Base-by-base conservation (phyloP, 2,888 invertebrate species). In the Drosophila birchii region DNA sequence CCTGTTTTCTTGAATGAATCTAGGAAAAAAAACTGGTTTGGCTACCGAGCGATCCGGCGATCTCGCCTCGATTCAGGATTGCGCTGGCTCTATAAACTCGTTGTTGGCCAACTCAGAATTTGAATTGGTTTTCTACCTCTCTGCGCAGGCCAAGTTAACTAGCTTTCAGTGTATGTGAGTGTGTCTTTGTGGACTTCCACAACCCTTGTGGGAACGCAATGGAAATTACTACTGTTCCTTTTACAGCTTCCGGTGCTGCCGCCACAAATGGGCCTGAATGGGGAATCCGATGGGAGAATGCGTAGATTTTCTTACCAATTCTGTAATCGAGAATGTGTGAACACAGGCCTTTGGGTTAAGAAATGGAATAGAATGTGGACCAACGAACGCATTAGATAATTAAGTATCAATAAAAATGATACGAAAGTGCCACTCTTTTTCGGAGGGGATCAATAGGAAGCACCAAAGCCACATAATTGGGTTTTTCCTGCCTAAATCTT, bases 1-100 rank as follows among this genome's bases (percentile, higher is more conserved):
- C 87, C 84, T 76, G 84, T 78, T 83, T 84, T 85, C 89, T 88
- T 85, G 83, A 85, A 85, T 85, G 84, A 85, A 89, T 79, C 89
- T 83, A 89, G 84, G 84, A 75, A 72, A 43, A 81, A 36, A 83
- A 84, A 88, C 83, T 69, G 81, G 83, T 83, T 84, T 86, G 62
- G 76, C 88, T 71, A 68, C 72, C 71, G 79, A 69, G 67, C 36
- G 74, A 70, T 75, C 62, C 29, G 26, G 59, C 60, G 60, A 72
- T 66, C 74, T 81, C 63, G 67, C 63, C 61, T 73, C 62, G 61
- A 58, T 64, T 68, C 87, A 88, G 82, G 87, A 88, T 72, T 70
- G 87, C 26, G 76, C 72, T 53, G 74, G 60, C 82, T 85, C 67
- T 76, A 63, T 64, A 47, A 69, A 81, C 66, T 69, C 61, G 57